Base-by-base conservation (phyloP, 64 coral and sea anemone species). In the Montipora efflorescens region DNA sequence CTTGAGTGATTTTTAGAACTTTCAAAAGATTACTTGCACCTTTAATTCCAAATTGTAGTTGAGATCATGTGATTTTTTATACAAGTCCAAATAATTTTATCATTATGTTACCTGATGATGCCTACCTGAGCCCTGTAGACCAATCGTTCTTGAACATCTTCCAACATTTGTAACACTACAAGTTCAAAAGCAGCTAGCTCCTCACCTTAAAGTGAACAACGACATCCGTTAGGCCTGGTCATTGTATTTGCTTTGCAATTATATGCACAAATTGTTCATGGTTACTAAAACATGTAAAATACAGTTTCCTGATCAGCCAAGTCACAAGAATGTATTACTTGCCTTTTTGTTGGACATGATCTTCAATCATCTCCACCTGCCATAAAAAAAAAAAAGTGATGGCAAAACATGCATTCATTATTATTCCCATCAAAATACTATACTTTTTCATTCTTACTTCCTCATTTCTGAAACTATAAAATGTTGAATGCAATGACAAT, bases 311-410 rank as follows among this genome's bases (percentile, higher is more conserved):
- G 36, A 36, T 36, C 1, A 36, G 36, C 36, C 0, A 36, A 36
- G 36, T 11, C 11, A 57, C 74, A 76, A 67, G 9, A 36, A 5
- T 12, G 2, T 64, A 62, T 14, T 50, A 18, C 58, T 43, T 18
- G 88, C 98, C 98, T 99, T 96, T 99, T 58, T 99, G 98, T 49
- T 96, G 92, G 1, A 99, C 98, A 81, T 99, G 98, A 89, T 96
- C 98, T 78, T 99, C 95, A 64, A 99, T 80, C 98, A 99, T 99
- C 75, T 99, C 98, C 13, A 99, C 98, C 98, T 99, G 76, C 1
- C 88, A 83, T 3, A 5, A 6, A 76, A 25, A 13, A 51, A 51
- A 53, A 59, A 89, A 55, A 64, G 14, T 64, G 28, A 28, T 64
- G 11, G 18, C 5, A 51, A 10, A 36, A 36, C 36, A 36, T 36